Evolutionary conservation across 64 coral and sea anemone genomes (phyloP).

Genomic region (Anthopleura sola): DNA sequence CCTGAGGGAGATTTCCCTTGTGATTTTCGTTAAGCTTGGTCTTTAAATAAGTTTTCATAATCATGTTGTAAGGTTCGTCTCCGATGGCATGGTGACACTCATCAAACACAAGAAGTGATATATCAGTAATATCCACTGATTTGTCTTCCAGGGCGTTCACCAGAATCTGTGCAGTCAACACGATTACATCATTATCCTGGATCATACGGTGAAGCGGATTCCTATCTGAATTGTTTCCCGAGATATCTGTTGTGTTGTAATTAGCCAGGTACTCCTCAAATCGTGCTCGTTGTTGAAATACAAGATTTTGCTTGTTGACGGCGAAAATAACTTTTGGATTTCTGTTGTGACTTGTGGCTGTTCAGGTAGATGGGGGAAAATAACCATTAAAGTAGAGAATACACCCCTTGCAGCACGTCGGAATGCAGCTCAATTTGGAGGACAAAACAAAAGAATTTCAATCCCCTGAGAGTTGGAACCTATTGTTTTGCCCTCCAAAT

Average conservation of each 20-base stretch:
- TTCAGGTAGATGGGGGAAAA: no score
- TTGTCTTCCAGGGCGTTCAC: conserved; percentile 46
- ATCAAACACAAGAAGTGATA: no score
- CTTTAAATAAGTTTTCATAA: conserved; percentile 73
- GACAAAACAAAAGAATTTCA: no score
- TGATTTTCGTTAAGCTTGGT: conserved; percentile 15
- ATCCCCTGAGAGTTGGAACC: no score
- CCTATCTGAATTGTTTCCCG: conserved; percentile 43
- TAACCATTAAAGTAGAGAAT: no score
- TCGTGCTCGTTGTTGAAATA: conserved; percentile 64
- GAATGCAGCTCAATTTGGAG: no score
- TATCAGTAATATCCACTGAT: conserved; percentile 12
- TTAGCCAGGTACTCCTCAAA: conserved; percentile 54
- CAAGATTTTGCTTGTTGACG: conserved; percentile 71
- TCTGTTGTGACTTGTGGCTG: not conserved
- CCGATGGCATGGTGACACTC: conserved; percentile 64
- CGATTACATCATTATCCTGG: conserved; percentile 45
- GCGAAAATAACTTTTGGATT: conserved; percentile 63
- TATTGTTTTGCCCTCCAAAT: no score
- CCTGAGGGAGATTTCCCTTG: conserved; percentile 31
- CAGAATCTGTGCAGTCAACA: conserved; percentile 79
- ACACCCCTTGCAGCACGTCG: no score
- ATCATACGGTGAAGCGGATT: conserved; percentile 39
- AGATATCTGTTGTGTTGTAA: conserved; percentile 49
- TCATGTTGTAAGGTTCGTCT: conserved; percentile 74